Conservation (phyloP, 2,797 vertebrate genomes). For the Babyrousa celebensis region DNA sequence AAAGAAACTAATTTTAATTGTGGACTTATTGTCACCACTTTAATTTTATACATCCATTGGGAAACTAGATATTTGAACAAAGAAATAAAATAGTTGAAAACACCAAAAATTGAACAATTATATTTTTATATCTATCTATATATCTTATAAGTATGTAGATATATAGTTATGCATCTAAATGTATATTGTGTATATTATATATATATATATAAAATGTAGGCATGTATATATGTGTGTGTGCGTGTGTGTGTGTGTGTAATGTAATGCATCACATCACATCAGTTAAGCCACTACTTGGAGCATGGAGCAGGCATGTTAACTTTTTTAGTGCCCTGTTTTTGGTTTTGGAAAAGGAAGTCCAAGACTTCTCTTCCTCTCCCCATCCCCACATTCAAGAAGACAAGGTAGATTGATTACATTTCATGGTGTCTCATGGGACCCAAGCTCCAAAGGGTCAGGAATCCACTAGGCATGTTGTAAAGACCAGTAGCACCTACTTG, state of each 20-base stretch:
- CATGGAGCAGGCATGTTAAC: background rate
- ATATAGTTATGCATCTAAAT: too few relatives aligned
- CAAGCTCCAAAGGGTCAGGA: background rate
- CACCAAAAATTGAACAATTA: background rate
- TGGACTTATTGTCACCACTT: background rate
- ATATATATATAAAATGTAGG: background rate
- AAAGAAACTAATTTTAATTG: constrained; percentile 31
- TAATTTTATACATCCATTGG: background rate
- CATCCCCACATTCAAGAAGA: background rate
- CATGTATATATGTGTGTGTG: background rate
- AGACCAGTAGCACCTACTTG: background rate
- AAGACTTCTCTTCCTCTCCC: background rate
- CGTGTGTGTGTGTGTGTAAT: background rate
- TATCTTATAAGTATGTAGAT: background rate
- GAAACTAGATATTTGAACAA: background rate
- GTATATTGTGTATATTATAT: background rate
- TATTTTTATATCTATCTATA: background rate
- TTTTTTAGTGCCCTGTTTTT: background rate
- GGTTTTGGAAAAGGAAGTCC: background rate
- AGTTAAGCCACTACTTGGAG: background rate
- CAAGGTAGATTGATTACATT: background rate
- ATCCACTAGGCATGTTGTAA: background rate
- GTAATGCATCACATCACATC: background rate
- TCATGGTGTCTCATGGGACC: background rate
- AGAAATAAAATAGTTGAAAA: constrained; percentile 53